Percentiles rank a stretch among this genome's conserved stretches.
Evolutionary conservation across 2,888 invertebrate species (phyloP).

Genomic region (Chamaedrilus cognettii): DNA sequence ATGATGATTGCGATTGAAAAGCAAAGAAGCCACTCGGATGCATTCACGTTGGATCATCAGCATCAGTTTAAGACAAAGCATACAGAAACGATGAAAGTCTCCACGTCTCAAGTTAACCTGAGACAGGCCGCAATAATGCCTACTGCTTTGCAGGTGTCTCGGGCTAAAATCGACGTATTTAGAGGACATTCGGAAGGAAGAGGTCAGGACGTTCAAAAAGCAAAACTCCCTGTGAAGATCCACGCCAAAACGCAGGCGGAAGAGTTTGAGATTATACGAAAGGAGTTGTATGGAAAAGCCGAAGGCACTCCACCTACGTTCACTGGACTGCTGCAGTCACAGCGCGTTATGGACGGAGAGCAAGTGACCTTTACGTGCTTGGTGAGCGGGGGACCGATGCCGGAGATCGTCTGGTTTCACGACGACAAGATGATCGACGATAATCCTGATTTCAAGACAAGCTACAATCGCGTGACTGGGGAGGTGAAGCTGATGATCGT

Average conservation of each 20-base stretch:
- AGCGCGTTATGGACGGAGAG: slow-evolving; percentile 53
- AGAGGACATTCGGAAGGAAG: no score
- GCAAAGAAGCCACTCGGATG: slow-evolving; percentile 32
- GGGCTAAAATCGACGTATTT: no score
- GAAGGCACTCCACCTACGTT: slow-evolving; percentile 32
- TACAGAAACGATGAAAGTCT: not conserved
- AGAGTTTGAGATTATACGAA: not conserved
- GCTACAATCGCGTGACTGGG: slow-evolving; percentile 51
- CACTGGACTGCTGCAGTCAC: slow-evolving; percentile 29
- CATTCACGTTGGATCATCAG: slow-evolving; percentile 20
- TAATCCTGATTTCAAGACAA: slow-evolving; percentile 45
- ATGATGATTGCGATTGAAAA: slow-evolving; percentile 24
- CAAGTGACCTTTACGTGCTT: slow-evolving; percentile 50
- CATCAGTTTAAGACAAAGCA: not conserved
- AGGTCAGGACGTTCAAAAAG: no score
- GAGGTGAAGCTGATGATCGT: slow-evolving; percentile 81
- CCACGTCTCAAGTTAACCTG: not conserved
- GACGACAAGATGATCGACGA: slow-evolving; percentile 65
- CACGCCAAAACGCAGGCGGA: no score
- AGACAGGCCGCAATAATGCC: not conserved
- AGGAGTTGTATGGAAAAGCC: not conserved
- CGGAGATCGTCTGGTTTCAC: slow-evolving; percentile 94
- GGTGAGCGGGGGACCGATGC: slow-evolving; percentile 87
- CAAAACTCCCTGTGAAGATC: no score
- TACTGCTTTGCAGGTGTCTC: not conserved